Evolutionary conservation across 2,888 invertebrate genomes (phyloP), one percentile per base, ranked within the genome.

Genomic region (Pasiphila rectangulata): DNA sequence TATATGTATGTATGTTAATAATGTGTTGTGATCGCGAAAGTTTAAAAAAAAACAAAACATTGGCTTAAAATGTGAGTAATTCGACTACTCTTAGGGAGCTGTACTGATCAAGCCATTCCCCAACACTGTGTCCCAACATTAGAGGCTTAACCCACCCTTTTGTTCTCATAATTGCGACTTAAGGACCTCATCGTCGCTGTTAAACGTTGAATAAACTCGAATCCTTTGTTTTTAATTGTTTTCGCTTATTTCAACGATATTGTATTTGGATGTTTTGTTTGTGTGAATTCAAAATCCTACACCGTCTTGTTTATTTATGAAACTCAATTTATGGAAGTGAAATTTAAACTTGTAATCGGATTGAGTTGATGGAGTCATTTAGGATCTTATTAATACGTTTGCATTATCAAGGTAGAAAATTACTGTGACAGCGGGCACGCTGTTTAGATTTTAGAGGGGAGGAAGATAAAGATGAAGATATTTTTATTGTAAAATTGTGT

Each of bases 91-190:
- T n/a, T n/a, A n/a, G n/a, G 7, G 6, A 7, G n/a, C 2, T 29
- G 6, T 27, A 7, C 1, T 36, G 13, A 21, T 3, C 15, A 9
- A 27, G 48, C 43, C 36, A 23, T 32, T 16, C 17, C 19, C 17
- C 9, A 2, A 23, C 20, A 25, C 37, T 23, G 21, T 17, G 41
- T 37, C 40, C 38, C 35, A 59, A 65, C 67, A 71, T 75, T 75
- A 67, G 67, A 65, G 67, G 69, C 73, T 70, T 67, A 53, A 50
- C 49, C 39, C 60, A 56, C 49, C 40, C 58, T 66, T 75, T 78
- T 79, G 77, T 79, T 73, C 56, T 65, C 50, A 68, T 79, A 77
- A 79, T 79, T 73, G 70, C 67, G 50, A 69, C 69, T 74, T 69
- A 71, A 71, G 57, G 65, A 51, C 63, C 61, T 67, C 67, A 69